Conservation (phyloP, 1,140 invertebrate species). For the Piezodorus guildinii region DNA sequence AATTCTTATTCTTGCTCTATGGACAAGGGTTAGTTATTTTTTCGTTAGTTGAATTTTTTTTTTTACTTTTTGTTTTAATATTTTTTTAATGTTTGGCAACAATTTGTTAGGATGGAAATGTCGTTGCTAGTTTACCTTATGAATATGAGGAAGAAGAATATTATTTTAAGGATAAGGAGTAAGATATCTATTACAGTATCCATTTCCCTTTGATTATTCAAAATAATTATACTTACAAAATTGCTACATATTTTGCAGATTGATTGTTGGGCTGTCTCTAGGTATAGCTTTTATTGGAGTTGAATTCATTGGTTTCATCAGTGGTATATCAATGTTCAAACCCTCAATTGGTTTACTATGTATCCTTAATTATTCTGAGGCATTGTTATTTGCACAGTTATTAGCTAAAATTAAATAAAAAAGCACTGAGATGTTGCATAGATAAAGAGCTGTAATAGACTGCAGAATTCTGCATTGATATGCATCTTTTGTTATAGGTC, state of each 20-base stretch:
- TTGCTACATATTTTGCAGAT: constrained; percentile 9
- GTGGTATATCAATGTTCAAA: constrained; percentile 23
- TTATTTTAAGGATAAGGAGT: constrained; percentile 21
- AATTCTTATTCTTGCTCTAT: constrained; percentile 22
- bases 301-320: constrained; percentile 23
- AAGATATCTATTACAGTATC: neutral
- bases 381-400: neutral
- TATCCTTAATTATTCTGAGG: constrained; percentile 17
- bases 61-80: neutral
- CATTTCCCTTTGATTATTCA: neutral
- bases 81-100: neutral
- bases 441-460: too few species aligned
- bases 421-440: neutral
- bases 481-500: neutral
- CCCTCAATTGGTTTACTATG: constrained; percentile 20
- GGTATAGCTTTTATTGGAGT: constrained; percentile 21
- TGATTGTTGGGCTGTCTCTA: constrained; percentile 20
- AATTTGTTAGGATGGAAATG: constrained; percentile 20
- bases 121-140: constrained; percentile 21
- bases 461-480: neutral
- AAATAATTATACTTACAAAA: neutral
- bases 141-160: constrained; percentile 22
- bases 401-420: neutral
- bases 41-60: neutral
- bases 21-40: constrained; percentile 22